A percentile compares a stretch with the other conserved stretches of the same genome.
These are phyloP conservation scores for Anguilla pacifica DNA, from an alignment of 2,797 vertebrate genomes.

Conservation along the genomic window DNA sequence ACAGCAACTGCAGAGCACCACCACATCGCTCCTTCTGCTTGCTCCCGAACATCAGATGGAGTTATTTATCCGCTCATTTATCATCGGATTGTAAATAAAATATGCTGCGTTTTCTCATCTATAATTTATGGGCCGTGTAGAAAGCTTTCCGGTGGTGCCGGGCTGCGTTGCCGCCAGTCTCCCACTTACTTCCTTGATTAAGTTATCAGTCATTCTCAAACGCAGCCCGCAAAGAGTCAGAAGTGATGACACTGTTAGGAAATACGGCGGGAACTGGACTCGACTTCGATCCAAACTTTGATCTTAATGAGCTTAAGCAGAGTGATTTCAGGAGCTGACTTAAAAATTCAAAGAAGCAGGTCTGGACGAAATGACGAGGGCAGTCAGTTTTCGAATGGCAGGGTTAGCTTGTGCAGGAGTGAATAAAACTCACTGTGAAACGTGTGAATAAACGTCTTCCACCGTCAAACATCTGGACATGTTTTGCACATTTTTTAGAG, in stretches of 20 bases:
- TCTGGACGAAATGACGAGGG: neutral
- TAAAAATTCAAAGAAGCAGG: neutral
- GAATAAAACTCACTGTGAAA: neutral
- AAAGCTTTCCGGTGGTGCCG: conserved; percentile 30
- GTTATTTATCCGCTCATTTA: conserved; percentile 46
- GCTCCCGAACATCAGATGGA: neutral
- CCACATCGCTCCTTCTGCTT: neutral
- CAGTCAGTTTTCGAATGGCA: neutral
- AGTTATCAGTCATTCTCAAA: conserved; percentile 11
- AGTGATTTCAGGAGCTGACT: conserved; percentile 1
- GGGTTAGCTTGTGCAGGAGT: neutral
- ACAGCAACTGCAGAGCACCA: neutral
- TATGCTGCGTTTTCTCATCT: conserved; percentile 26
- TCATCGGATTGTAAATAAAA: conserved; percentile 49
- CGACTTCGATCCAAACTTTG: conserved; percentile 8
- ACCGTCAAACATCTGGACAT: neutral
- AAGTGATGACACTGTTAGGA: neutral
- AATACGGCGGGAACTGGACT: conserved; percentile 13
- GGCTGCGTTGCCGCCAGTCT: conserved; percentile 45
- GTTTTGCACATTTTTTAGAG: neutral
- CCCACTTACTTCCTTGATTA: conserved; percentile 27
- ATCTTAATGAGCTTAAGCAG: conserved; percentile 16
- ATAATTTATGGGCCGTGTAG: conserved; percentile 40
- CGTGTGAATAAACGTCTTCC: neutral
- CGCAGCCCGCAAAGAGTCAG: neutral